Conservation (phyloP, 1,140 invertebrate genomes). For the Anastatus disparis region DNA sequence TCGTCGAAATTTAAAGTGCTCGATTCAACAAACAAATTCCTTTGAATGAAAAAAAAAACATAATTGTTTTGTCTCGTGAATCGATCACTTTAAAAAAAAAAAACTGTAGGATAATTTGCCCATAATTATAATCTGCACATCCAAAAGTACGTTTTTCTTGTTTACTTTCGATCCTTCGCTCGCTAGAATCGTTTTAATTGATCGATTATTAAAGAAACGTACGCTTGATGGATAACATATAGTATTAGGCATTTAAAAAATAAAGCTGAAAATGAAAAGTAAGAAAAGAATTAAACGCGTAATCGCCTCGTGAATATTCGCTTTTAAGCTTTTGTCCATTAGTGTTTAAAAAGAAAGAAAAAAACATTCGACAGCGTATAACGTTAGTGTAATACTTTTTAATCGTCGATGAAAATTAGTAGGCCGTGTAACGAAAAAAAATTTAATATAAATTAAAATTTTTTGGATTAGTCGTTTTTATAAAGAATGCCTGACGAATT, state of each 20-base stretch:
- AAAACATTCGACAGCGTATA: constrained; percentile 2
- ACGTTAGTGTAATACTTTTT: constrained; percentile 5
- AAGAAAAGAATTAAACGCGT: not conserved
- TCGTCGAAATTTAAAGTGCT: constrained; percentile 21
- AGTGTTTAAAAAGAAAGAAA: constrained; percentile 23
- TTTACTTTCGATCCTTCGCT: not conserved
- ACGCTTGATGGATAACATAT: constrained; percentile 4
- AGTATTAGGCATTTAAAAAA: not conserved
- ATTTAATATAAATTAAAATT: not conserved
- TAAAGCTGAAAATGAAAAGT: constrained; percentile 2
- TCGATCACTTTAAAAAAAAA: not conserved
- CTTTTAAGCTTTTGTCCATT: constrained; percentile 39
- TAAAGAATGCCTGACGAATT: too few relatives aligned
- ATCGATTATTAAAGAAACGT: not conserved
- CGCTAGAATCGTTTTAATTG: not conserved
- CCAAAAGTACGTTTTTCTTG: not conserved
- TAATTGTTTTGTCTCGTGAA: not conserved
- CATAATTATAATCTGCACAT: constrained; percentile 12
- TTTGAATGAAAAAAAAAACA: not conserved
- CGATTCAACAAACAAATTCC: too few relatives aligned
- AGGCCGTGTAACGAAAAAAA: not conserved
- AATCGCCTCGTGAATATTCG: constrained; percentile 19
- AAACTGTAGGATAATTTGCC: constrained; percentile 7
- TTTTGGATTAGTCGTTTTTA: not conserved
- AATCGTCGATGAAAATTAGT: not conserved